phyloP scores from a whole-genome alignment of 2,797 vertebrate species.

The Coregonus sp. region DNA sequence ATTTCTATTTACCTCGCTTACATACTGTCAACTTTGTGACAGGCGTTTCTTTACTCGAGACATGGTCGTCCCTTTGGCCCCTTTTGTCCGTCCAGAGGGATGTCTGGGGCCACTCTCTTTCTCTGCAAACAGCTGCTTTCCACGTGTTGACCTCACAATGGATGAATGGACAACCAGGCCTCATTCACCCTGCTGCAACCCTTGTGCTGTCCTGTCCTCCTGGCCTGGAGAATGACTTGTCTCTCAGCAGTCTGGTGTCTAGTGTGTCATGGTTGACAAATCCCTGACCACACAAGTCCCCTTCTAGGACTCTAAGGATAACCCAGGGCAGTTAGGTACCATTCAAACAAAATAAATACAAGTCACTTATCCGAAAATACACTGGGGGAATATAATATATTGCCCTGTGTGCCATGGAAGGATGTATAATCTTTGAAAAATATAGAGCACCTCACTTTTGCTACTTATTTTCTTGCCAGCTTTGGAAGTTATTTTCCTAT shows the following conservation, averaged over 20 bases:
- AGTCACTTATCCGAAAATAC: not conserved
- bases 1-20: not conserved
- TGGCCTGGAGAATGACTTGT: not conserved
- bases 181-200: conserved; percentile 3
- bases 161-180: not conserved
- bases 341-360: not conserved
- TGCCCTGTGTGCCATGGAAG: not conserved
- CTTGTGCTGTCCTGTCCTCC: no score
- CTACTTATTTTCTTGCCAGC: not conserved
- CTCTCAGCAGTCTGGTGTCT: not conserved
- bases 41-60: not conserved
- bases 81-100: conserved; percentile 16
- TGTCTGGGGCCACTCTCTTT: not conserved
- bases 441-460: not conserved
- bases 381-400: not conserved
- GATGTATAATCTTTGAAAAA: not conserved
- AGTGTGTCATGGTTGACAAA: conserved; percentile 3
- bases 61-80: not conserved
- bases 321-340: not conserved
- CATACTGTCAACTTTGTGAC: not conserved
- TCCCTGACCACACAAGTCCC: not conserved
- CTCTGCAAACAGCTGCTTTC: conserved; percentile 33
- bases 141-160: conserved; percentile 24
- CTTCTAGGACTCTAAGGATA: not conserved
- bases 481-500: not conserved